Evolutionary conservation across 2,113 vertebrate species (phyloP).

Genomic region (Sus scrofa): T2T-Sscrofa CM000817.6:111760001-111760500

Average conservation of each 20-base stretch:
- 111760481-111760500: neutral
- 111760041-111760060: neutral
- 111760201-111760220: neutral
- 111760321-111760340: slow-evolving; percentile 26
- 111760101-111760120: neutral
- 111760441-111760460: slow-evolving; percentile 34
- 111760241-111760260: slow-evolving; percentile 19
- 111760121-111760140: neutral
- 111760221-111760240: neutral
- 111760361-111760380: neutral
- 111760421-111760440: neutral
- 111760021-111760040: neutral
- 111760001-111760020: neutral
- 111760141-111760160: neutral
- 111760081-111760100: neutral
- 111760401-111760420: neutral
- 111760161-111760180: neutral
- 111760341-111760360: neutral
- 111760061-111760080: neutral
- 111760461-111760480: slow-evolving; percentile 2
- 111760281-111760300: neutral
- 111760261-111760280: neutral
- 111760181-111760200: slow-evolving; percentile 28
- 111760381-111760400: neutral
- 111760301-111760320: neutral